phyloP scores from a whole-genome alignment of 1,140 invertebrate genomes.

The Pseudachorutes palmiensis region DNA sequence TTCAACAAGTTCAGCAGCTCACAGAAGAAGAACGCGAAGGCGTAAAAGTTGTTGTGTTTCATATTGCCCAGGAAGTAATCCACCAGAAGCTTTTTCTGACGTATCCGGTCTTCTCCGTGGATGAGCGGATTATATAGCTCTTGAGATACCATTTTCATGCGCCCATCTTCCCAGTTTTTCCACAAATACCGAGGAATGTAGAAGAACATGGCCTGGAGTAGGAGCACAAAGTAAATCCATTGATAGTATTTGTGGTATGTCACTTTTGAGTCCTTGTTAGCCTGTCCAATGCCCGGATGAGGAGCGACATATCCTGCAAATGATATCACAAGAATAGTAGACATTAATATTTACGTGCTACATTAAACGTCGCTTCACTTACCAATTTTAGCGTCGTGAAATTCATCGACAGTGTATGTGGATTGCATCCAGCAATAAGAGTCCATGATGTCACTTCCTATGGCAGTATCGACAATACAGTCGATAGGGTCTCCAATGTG shows the following conservation, averaged over 20 bases:
- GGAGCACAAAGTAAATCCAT: constrained; percentile 88
- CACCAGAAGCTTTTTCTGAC: constrained; percentile 68
- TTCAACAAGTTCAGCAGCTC: constrained; percentile 80
- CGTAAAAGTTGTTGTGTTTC: constrained; percentile 77
- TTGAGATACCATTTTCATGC: constrained; percentile 74
- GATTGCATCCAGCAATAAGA: constrained; percentile 94
- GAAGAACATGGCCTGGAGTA: constrained; percentile 89
- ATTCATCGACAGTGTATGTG: constrained; percentile 79
- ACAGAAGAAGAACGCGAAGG: constrained; percentile 75
- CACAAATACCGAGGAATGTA: constrained; percentile 83
- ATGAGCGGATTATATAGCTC: constrained; percentile 74
- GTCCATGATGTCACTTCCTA: constrained; percentile 68
- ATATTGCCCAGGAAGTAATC: constrained; percentile 73
- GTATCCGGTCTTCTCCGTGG: constrained; percentile 64
- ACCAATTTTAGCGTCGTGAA: constrained; percentile 59
- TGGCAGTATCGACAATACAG: constrained; percentile 73
- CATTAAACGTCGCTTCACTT: too few species aligned
- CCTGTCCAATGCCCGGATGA: constrained; percentile 57
- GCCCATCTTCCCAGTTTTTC: constrained; percentile 81
- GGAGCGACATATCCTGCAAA: constrained; percentile 49
- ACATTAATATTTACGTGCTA: too few species aligned
- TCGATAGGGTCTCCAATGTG: constrained; percentile 90
- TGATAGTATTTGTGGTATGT: constrained; percentile 93
- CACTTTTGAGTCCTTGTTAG: constrained; percentile 48
- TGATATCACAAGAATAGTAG: too few species aligned